These are phyloP conservation scores for Lymantria dispar DNA, from an alignment of 2,888 invertebrate genomes.

Conservation along the genomic window DNA sequence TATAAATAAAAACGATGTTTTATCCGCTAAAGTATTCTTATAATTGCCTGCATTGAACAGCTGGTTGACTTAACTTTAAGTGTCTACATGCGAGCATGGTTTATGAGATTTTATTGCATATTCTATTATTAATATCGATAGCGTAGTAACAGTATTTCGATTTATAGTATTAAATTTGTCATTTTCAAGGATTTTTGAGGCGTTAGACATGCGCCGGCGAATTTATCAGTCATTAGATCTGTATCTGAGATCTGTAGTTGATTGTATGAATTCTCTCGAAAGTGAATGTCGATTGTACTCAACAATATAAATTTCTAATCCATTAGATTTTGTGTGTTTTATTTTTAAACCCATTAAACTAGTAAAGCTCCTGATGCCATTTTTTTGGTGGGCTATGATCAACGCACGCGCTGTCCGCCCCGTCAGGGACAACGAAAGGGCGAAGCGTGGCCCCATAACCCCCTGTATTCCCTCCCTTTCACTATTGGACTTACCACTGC, in stretches of 20 bases:
- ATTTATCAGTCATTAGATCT: slow-evolving; percentile 37
- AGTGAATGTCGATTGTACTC: slow-evolving; percentile 77
- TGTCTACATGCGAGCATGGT: slow-evolving; percentile 50
- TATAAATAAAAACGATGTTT: too few species aligned
- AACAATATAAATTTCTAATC: slow-evolving; percentile 82
- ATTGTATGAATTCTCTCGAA: slow-evolving; percentile 60
- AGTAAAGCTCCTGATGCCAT: too few species aligned
- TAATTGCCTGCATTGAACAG: slow-evolving; percentile 4
- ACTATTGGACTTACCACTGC: too few species aligned
- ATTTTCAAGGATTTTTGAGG: slow-evolving; percentile 57
- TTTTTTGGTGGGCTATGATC: too few species aligned
- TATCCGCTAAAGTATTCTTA: too few species aligned
- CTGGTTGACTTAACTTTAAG: slow-evolving; percentile 24
- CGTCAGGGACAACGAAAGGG: too few species aligned
- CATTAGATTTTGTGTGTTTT: slow-evolving; percentile 72
- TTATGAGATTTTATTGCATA: slow-evolving; percentile 71
- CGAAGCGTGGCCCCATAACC: too few species aligned
- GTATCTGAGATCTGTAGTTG: slow-evolving; percentile 37
- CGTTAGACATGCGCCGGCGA: slow-evolving; percentile 33
- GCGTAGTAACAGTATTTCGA: slow-evolving; percentile 72
- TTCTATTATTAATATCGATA: slow-evolving; percentile 67
- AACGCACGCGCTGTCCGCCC: too few species aligned
- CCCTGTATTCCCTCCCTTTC: too few species aligned
- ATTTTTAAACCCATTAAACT: slow-evolving; percentile 41
- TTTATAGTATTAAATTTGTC: slow-evolving; percentile 75